These are phyloP conservation scores for Lanius ludovicianus DNA, from an alignment of 2,113 vertebrate genomes.

Conservation along the genomic window DNA sequence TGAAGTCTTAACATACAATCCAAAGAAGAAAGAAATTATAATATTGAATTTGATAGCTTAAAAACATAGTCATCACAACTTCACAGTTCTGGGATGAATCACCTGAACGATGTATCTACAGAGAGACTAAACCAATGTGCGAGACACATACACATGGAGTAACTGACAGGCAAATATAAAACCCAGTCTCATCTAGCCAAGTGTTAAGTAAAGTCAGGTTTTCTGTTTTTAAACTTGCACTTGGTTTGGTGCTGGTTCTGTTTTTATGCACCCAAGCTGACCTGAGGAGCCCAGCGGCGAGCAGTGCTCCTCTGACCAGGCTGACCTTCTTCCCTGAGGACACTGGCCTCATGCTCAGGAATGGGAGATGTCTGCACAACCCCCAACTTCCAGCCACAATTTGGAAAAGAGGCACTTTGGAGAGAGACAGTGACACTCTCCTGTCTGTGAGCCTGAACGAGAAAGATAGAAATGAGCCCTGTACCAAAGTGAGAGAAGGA, in stretches of 20 bases:
- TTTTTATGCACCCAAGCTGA: neutral
- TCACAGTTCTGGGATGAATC: neutral
- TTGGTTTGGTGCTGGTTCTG: neutral
- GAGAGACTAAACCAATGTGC: neutral
- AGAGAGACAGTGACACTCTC: neutral
- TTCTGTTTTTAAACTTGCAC: neutral
- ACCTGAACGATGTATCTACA: neutral
- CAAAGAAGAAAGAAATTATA: neutral
- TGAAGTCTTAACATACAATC: neutral
- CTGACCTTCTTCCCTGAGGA: neutral
- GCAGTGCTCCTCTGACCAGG: neutral
- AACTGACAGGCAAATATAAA: neutral
- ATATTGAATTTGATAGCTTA: neutral
- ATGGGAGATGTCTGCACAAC: neutral
- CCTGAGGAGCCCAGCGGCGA: fast-evolving
- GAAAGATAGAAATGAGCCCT: neutral
- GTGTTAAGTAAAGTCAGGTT: neutral
- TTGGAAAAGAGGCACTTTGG: neutral
- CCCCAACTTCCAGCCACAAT: neutral
- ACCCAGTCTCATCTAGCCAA: neutral
- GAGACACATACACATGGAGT: neutral
- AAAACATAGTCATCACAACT: neutral
- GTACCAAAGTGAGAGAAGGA: neutral
- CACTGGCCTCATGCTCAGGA: fast-evolving
- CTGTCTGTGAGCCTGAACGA: fast-evolving